phyloP scores from a whole-genome alignment of 2,113 vertebrate species.

The Nymphicus hollandicus region DNA sequence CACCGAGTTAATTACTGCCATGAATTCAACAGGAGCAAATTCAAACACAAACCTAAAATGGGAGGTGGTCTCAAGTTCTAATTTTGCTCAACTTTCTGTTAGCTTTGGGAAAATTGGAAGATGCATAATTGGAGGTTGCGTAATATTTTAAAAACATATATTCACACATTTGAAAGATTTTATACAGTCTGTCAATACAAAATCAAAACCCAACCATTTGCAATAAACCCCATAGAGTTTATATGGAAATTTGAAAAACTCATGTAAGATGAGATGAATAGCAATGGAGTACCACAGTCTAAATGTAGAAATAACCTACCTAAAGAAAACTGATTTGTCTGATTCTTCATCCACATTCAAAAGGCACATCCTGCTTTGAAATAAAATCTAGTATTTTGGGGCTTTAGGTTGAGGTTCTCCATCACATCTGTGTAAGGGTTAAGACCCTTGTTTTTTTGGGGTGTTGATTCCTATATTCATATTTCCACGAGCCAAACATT shows the following conservation, averaged over 20 bases:
- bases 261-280: accelerated
- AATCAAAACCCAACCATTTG: background rate
- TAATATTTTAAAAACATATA: background rate
- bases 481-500: background rate
- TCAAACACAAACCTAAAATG: background rate
- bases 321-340: background rate
- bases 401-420: background rate
- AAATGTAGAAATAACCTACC: background rate
- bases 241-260: background rate
- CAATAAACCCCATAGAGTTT: background rate
- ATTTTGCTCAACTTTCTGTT: background rate
- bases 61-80: background rate
- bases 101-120: background rate
- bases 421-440: background rate
- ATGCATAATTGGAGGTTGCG: background rate
- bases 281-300: background rate
- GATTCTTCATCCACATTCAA: background rate
- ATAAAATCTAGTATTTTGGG: background rate
- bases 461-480: background rate
- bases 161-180: background rate
- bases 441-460: background rate
- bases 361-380: background rate
- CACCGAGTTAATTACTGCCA: background rate
- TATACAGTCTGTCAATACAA: background rate
- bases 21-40: background rate